phyloP scores from a whole-genome alignment of 1,140 invertebrate genomes.

The Caenorhabditis brenneri region DNA sequence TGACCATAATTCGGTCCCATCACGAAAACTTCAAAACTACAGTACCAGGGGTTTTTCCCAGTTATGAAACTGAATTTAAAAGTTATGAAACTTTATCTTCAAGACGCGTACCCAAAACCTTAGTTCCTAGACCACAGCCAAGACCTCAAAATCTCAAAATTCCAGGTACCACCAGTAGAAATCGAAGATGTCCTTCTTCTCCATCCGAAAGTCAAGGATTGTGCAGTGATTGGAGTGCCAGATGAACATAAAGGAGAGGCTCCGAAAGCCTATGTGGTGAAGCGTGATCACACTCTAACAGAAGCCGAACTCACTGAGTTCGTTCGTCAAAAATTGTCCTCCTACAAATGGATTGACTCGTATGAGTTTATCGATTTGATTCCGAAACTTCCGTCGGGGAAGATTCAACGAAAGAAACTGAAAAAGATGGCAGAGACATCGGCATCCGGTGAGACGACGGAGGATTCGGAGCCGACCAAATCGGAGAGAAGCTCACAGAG shows the following conservation, averaged over 20 bases:
- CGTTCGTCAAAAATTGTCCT: conserved; percentile 61
- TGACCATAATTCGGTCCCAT: too few relatives aligned
- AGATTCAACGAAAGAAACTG: conserved; percentile 76
- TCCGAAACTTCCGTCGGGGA: conserved; percentile 79
- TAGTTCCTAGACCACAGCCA: too few relatives aligned
- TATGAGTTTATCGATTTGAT: conserved; percentile 78
- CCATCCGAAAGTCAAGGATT: conserved; percentile 79
- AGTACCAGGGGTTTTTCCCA: too few relatives aligned
- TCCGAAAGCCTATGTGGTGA: conserved; percentile 80
- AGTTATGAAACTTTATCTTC: too few relatives aligned
- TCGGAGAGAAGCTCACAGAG: neutral
- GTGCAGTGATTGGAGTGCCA: conserved; percentile 81
- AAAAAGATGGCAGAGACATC: conserved; percentile 21
- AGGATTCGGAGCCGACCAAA: neutral
- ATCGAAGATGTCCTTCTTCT: conserved; percentile 81
- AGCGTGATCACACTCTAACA: conserved; percentile 17
- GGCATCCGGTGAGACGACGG: neutral
- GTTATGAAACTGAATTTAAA: too few relatives aligned
- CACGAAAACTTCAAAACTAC: too few relatives aligned
- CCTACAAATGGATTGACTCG: conserved; percentile 72
- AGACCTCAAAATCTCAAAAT: neutral
- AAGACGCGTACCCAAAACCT: too few relatives aligned
- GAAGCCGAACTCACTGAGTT: conserved; percentile 61
- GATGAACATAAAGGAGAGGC: conserved; percentile 79
- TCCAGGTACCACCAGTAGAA: conserved; percentile 78